phyloP scores from a whole-genome alignment of 37 sponge, comb jelly and placozoan genomes.

The Axinella damicornis region DNA sequence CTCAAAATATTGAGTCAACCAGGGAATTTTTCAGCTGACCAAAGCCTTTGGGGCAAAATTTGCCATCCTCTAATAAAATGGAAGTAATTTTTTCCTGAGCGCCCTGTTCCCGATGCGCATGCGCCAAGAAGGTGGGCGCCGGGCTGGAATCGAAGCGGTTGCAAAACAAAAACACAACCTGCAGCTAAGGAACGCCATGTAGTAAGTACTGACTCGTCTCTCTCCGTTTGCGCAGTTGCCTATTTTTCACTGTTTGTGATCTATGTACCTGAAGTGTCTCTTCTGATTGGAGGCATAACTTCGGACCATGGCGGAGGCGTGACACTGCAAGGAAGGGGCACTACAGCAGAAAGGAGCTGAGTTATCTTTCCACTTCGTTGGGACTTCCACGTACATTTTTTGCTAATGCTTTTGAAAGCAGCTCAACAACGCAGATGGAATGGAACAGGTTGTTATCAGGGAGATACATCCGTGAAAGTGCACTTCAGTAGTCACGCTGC shows the following conservation, averaged over 20 bases:
- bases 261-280: no score
- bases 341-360: slow-evolving; percentile 49
- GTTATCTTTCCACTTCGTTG: slow-evolving; percentile 33
- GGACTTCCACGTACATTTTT: slow-evolving; percentile 56
- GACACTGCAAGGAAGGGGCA: slow-evolving; percentile 30
- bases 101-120: background rate
- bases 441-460: background rate
- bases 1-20: slow-evolving; percentile 2
- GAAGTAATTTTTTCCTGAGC: background rate
- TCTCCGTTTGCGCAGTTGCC: no score
- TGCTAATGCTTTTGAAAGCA: background rate
- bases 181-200: no score
- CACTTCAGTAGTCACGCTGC: no score
- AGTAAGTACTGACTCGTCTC: no score
- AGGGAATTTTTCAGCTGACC: background rate
- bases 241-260: no score
- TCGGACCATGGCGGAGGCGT: background rate
- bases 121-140: slow-evolving; percentile 19
- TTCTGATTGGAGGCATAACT: no score
- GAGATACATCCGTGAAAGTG: slow-evolving; percentile 15
- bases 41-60: slow-evolving; percentile 15
- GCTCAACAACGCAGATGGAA: background rate
- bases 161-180: background rate
- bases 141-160: slow-evolving; percentile 22
- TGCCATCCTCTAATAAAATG: background rate